Percentiles rank a stretch among this genome's conserved stretches.
Evolutionary conservation across 1,140 invertebrate genomes (phyloP).

Genomic region (Macrobrachium rosenbergii): DNA sequence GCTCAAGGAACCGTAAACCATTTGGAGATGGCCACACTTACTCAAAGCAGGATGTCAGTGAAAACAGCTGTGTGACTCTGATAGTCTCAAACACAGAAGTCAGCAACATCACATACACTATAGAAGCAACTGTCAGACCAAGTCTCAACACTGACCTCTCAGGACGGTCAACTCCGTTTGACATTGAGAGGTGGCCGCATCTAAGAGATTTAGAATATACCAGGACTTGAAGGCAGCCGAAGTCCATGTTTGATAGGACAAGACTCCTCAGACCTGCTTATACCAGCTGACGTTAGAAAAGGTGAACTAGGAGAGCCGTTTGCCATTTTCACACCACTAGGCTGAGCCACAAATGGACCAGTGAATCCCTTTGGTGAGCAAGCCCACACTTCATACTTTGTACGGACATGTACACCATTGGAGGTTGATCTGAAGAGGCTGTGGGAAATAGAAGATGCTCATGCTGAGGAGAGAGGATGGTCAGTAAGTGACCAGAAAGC

Average conservation of each 20-base stretch:
- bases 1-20: neutral
- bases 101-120: neutral
- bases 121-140: no score
- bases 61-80: neutral
- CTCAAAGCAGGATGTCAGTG: neutral
- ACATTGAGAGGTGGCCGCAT: neutral
- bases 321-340: neutral
- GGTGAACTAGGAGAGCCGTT: neutral
- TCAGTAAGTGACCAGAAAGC: neutral
- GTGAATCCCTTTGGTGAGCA: no score
- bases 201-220: neutral
- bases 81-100: no score
- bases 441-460: neutral
- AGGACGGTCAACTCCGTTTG: neutral
- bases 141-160: no score
- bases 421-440: neutral
- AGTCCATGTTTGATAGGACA: neutral
- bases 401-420: neutral
- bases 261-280: neutral
- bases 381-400: neutral
- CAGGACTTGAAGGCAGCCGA: neutral
- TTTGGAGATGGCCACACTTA: neutral
- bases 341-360: neutral
- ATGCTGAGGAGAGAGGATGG: neutral
- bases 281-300: neutral